Evolutionary conservation across 1,140 invertebrate genomes (phyloP).

Genomic region (Prorops nasuta): DNA sequence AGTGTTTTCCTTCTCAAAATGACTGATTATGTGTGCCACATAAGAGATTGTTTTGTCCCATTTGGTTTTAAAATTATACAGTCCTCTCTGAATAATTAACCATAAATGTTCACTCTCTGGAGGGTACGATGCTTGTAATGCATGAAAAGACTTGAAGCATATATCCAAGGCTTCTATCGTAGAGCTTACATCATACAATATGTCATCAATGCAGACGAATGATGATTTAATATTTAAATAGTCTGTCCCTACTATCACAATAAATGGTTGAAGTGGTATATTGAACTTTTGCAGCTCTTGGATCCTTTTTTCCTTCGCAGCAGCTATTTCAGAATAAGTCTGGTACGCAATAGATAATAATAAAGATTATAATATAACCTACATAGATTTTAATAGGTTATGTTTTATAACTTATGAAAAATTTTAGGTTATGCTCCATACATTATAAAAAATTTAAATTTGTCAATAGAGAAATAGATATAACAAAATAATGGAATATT

Average conservation of each 20-base stretch:
- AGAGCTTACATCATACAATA: slow-evolving; percentile 3
- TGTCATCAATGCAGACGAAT: slow-evolving; percentile 2
- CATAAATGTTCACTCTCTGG: slow-evolving; percentile 7
- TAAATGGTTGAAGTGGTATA: neutral
- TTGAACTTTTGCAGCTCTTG: neutral
- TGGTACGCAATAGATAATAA: too few relatives aligned
- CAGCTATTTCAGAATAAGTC: too few relatives aligned
- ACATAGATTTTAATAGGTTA: too few relatives aligned
- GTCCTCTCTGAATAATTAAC: slow-evolving; percentile 3
- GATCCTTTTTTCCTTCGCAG: neutral
- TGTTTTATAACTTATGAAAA: too few relatives aligned
- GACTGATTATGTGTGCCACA: too few relatives aligned
- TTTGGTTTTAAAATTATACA: slow-evolving; percentile 5
- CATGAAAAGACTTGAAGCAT: slow-evolving; percentile 13
- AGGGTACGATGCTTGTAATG: slow-evolving; percentile 1
- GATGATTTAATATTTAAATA: neutral
- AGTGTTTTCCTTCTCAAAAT: too few relatives aligned
- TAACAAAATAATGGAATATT: too few relatives aligned
- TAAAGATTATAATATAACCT: too few relatives aligned
- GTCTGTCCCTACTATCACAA: neutral
- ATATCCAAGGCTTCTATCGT: slow-evolving; percentile 8
- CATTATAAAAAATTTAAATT: too few relatives aligned
- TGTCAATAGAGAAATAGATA: too few relatives aligned
- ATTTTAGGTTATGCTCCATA: too few relatives aligned
- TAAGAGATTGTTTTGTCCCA: neutral